A percentile compares a stretch with the other conserved stretches of the same genome.
These are phyloP conservation scores for Melanostoma mellinum DNA, from an alignment of 2,888 invertebrate species.

Conservation along the genomic window DNA sequence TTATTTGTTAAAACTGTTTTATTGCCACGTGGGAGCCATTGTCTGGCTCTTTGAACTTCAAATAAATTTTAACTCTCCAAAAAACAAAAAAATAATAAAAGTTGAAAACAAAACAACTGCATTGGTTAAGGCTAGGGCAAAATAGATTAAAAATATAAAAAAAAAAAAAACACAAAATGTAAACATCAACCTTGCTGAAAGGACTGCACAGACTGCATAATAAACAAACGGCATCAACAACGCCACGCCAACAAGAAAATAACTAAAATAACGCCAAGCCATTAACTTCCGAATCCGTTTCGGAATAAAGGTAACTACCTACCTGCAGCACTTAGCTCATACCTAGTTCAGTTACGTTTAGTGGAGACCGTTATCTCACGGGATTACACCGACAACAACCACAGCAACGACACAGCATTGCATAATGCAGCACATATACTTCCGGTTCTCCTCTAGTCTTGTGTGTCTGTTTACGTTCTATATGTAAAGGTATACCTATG, in stretches of 20 bases:
- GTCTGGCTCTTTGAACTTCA: constrained; percentile 54
- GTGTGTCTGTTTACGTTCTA: neutral
- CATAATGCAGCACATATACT: constrained; percentile 62
- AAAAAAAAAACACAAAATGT: constrained; percentile 5
- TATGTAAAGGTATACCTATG: constrained; percentile 4
- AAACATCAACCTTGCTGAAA: constrained; percentile 43
- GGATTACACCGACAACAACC: constrained; percentile 53
- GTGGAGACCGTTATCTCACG: constrained; percentile 22
- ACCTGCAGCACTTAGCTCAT: neutral
- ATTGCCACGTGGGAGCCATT: constrained; percentile 62
- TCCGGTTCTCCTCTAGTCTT: constrained; percentile 32
- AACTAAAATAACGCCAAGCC: constrained; percentile 53
- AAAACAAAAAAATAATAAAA: constrained; percentile 10
- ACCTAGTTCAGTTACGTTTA: neutral
- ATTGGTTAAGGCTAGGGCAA: neutral
- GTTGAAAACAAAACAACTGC: constrained; percentile 1
- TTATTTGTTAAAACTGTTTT: constrained; percentile 40
- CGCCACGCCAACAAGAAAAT: constrained; percentile 26
- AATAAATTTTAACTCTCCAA: constrained; percentile 21
- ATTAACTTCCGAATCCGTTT: constrained; percentile 62
- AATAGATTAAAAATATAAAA: neutral
- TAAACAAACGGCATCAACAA: constrained; percentile 30
- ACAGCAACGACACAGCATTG: constrained; percentile 44
- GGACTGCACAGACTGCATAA: constrained; percentile 57
- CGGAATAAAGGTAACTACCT: neutral